These are phyloP conservation scores for Bombus consobrinus DNA, from an alignment of 1,140 invertebrate genomes.

Conservation along the genomic window DNA sequence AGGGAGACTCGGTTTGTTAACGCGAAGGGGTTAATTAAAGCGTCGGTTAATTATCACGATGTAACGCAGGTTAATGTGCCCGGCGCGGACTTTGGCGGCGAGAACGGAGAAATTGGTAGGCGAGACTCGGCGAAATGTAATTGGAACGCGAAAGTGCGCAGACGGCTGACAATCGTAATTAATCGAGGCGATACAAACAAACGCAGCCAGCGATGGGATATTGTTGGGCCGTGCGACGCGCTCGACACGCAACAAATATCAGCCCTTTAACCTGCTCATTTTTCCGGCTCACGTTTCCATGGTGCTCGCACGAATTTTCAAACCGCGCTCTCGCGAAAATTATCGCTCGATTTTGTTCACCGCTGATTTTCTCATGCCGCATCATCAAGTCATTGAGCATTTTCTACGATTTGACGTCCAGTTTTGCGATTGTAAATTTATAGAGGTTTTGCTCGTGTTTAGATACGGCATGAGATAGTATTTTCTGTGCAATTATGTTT, in stretches of 20 bases:
- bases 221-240: not conserved
- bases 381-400: not conserved
- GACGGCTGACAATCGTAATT: conserved; percentile 28
- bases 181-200: conserved; percentile 36
- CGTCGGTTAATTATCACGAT: conserved; percentile 31
- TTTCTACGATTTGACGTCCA: not conserved
- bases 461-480: not conserved
- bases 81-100: not conserved
- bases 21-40: conserved; percentile 28
- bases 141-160: conserved; percentile 17
- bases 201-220: not conserved
- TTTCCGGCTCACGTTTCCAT: conserved; percentile 18
- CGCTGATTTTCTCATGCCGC: not conserved
- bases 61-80: conserved; percentile 13
- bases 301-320: conserved; percentile 18
- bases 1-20: not conserved
- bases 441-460: not conserved
- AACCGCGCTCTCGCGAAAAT: not conserved
- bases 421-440: not conserved
- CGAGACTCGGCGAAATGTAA: not conserved
- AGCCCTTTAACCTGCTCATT: conserved; percentile 19
- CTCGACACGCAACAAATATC: not conserved
- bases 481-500: not conserved
- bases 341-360: not conserved
- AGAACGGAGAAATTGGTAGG: not conserved